Percentiles rank a stretch among this genome's conserved stretches.
These are phyloP conservation scores for Porites lutea DNA, from an alignment of 64 coral and sea anemone genomes.

Conservation along the genomic window DNA sequence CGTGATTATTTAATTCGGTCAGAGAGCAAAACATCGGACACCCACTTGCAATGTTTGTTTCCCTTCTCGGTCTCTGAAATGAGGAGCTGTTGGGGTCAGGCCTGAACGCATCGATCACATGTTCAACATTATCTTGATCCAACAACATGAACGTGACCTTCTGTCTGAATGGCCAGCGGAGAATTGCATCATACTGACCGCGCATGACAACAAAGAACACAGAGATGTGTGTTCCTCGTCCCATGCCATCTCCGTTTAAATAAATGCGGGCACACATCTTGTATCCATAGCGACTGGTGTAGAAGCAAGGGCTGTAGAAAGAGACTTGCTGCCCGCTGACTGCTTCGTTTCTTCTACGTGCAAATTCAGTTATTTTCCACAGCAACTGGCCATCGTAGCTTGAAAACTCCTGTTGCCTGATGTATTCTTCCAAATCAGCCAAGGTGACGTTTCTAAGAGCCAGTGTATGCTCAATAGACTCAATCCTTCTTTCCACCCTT, in stretches of 20 bases:
- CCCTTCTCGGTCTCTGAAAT: conserved; percentile 37
- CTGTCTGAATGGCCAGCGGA: conserved; percentile 76
- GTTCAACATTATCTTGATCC: conserved; percentile 71
- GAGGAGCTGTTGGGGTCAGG: conserved; percentile 66
- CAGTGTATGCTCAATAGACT: conserved; percentile 43
- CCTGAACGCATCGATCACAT: conserved; percentile 73
- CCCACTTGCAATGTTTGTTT: conserved; percentile 44
- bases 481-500: conserved; percentile 35
- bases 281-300: conserved; percentile 65
- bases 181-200: conserved; percentile 54
- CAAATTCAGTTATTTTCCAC: conserved; percentile 62
- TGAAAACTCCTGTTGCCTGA: conserved; percentile 2
- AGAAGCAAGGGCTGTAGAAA: conserved; percentile 68
- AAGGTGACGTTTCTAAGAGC: conserved; percentile 57
- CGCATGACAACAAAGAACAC: conserved; percentile 78
- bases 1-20: conserved; percentile 21
- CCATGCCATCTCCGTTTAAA: conserved; percentile 65
- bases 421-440: conserved; percentile 57
- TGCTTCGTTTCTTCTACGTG: conserved; percentile 56
- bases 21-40: conserved; percentile 37
- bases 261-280: conserved; percentile 80
- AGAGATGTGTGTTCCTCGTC: conserved; percentile 37
- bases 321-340: conserved; percentile 49
- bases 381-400: conserved; percentile 50
- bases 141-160: conserved; percentile 70